phyloP scores from a whole-genome alignment of 2,888 invertebrate species.

The Temnothorax unifasciatus region DNA sequence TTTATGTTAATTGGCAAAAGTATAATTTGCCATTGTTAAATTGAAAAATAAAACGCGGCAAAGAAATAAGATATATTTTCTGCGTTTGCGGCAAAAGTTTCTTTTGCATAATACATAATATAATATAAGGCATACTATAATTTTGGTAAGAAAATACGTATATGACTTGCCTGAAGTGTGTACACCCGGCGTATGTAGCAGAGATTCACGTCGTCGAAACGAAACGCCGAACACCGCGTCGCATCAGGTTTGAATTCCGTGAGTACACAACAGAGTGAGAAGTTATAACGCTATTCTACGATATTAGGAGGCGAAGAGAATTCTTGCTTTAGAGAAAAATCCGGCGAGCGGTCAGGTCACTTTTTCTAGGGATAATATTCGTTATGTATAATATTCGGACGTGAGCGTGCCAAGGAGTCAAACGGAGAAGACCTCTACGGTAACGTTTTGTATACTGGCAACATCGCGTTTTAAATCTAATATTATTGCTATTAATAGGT shows the following conservation, averaged over 20 bases:
- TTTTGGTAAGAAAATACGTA: not conserved
- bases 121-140: not conserved
- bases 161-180: not conserved
- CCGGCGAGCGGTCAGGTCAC: slow-evolving; percentile 61
- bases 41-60: not conserved
- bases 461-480: slow-evolving; percentile 23
- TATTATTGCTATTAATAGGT: slow-evolving; percentile 32
- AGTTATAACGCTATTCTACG: slow-evolving; percentile 57
- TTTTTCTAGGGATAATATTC: slow-evolving; percentile 23
- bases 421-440: slow-evolving; percentile 22
- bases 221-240: slow-evolving; percentile 34
- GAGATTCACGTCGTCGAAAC: slow-evolving; percentile 28
- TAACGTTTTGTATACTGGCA: slow-evolving; percentile 21
- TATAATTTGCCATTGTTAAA: slow-evolving; percentile 8
- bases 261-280: slow-evolving; percentile 50
- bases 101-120: not conserved
- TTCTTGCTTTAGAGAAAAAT: slow-evolving; percentile 50
- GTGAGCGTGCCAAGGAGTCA: slow-evolving; percentile 57
- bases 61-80: not conserved
- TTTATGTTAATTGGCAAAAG: not conserved
- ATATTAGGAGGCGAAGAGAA: slow-evolving; percentile 51
- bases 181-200: not conserved
- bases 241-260: slow-evolving; percentile 32
- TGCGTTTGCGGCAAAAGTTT: not conserved
- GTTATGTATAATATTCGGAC: slow-evolving; percentile 36